Base-by-base conservation (phyloP, 1,140 invertebrate genomes). In the Eriosoma lanigerum region DNA sequence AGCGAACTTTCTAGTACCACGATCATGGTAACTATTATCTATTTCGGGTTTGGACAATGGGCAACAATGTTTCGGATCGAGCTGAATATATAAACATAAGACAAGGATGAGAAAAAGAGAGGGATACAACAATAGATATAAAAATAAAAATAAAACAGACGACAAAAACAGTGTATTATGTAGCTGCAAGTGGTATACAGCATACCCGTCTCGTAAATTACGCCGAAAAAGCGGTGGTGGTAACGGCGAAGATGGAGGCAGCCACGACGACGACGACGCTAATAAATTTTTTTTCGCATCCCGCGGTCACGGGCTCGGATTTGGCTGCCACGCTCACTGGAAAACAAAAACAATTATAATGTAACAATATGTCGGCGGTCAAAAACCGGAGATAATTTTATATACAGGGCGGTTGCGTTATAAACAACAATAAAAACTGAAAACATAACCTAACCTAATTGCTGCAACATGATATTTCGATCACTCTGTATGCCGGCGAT, bases 291-390 rank as follows among this genome's bases (percentile, higher is more conserved):
- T 72, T 72, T 72, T 15, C 68, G 17, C 46, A 29, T 72, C 68
- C 68, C 68, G 68, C 68, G 17, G 68, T 52, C 24, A 72, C 48
- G 24, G 68, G 68, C 24, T 72, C 46, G 29, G 68, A 29, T 72
- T 72, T 72, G 68, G 48, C 68, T 72, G 68, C 68, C 46, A 72
- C 68, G 24, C 48, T 72, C 68, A 72, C 68, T 72, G 68, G 10
- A 72, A 72, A 72, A 52, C 44, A 70, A 72, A 38, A 52, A 72
- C 46, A 72, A 70, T 70, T 70, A n/a, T n/a, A 50, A 70, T 50
- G 46, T 68, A 46, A 68, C 38, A n/a, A n/a, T n/a, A 38, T 64
- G 60, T 64, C 29, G 60, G 29, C 17, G n/a, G n/a, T 12, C 60
- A 9, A 38, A 64, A 64, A 17, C 26, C n/a, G n/a, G n/a, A n/a